Evolutionary conservation across 2,797 vertebrate genomes (phyloP).

Genomic region (Sphenopsis melanotis): DNA sequence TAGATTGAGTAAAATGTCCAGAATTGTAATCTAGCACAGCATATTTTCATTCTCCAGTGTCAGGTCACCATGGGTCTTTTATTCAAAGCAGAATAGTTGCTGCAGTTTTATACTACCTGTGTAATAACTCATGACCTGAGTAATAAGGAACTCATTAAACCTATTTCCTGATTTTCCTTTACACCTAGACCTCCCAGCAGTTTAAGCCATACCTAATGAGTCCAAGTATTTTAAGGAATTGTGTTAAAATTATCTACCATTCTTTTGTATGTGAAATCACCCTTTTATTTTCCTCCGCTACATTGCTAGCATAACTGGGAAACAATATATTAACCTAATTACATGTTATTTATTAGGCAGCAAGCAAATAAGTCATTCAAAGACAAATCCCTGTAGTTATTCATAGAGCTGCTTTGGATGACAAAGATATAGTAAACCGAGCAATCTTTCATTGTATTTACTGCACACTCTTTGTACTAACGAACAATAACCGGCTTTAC

Average conservation of each 20-base stretch:
- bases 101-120: conserved; percentile 65
- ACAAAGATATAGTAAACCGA: conserved; percentile 78
- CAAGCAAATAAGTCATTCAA: conserved; percentile 77
- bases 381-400: conserved; percentile 78
- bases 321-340: conserved; percentile 80
- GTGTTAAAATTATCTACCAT: conserved; percentile 74
- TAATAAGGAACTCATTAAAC: conserved; percentile 76
- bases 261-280: conserved; percentile 69
- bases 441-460: conserved; percentile 78
- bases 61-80: conserved; percentile 43
- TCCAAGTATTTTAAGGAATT: conserved; percentile 66
- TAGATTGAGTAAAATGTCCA: not conserved
- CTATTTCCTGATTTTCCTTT: conserved; percentile 62
- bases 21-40: conserved; percentile 32
- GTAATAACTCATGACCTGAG: conserved; percentile 67
- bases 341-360: conserved; percentile 77
- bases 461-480: conserved; percentile 77
- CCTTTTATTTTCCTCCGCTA: conserved; percentile 66
- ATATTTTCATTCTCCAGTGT: not conserved
- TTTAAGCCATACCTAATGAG: conserved; percentile 69
- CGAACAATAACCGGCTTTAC: conserved; percentile 76
- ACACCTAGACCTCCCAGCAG: conserved; percentile 66
- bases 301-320: conserved; percentile 66
- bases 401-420: conserved; percentile 73
- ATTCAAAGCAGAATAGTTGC: conserved; percentile 54